Evolutionary conservation across 2,888 invertebrate species (phyloP).

Genomic region (Rhingia rostrata): DNA sequence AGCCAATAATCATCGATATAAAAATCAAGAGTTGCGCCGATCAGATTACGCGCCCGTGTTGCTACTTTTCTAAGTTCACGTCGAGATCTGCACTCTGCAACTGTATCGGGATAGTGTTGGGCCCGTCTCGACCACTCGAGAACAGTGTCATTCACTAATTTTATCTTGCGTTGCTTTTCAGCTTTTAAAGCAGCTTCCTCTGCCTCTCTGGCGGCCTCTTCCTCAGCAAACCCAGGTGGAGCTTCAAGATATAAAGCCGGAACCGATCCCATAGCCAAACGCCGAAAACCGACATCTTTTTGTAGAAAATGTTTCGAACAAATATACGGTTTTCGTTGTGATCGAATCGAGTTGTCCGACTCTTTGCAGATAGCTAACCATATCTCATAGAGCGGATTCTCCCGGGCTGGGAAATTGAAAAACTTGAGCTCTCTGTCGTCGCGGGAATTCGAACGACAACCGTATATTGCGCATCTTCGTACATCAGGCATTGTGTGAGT

Average conservation of each 20-base stretch:
- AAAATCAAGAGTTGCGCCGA: constrained; percentile 33
- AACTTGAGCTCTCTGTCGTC: constrained; percentile 80
- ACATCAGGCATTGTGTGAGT: constrained; percentile 79
- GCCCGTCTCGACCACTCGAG: constrained; percentile 42
- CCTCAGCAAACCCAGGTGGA: constrained; percentile 46
- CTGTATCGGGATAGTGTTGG: constrained; percentile 1
- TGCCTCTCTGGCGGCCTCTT: constrained; percentile 78
- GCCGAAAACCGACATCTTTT: constrained; percentile 79
- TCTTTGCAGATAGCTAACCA: constrained; percentile 81
- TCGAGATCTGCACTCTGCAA: constrained; percentile 14
- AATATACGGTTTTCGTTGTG: constrained; percentile 80
- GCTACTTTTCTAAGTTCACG: constrained; percentile 42
- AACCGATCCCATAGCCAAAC: constrained; percentile 80
- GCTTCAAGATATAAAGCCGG: constrained; percentile 78
- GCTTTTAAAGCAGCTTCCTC: constrained; percentile 74
- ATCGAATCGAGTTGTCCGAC: constrained; percentile 78
- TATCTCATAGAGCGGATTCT: constrained; percentile 79
- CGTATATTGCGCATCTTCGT: constrained; percentile 81
- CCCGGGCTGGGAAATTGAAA: constrained; percentile 81
- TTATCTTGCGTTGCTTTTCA: constrained; percentile 8
- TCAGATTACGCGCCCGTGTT: constrained; percentile 33
- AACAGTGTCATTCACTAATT: constrained; percentile 34
- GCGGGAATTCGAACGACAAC: constrained; percentile 80
- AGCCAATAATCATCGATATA: constrained; percentile 57
- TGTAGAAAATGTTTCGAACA: constrained; percentile 80